Percentiles rank a stretch among this genome's conserved stretches.
Evolutionary conservation across 2,113 vertebrate genomes (phyloP).

Genomic region (Limanda limanda): DNA sequence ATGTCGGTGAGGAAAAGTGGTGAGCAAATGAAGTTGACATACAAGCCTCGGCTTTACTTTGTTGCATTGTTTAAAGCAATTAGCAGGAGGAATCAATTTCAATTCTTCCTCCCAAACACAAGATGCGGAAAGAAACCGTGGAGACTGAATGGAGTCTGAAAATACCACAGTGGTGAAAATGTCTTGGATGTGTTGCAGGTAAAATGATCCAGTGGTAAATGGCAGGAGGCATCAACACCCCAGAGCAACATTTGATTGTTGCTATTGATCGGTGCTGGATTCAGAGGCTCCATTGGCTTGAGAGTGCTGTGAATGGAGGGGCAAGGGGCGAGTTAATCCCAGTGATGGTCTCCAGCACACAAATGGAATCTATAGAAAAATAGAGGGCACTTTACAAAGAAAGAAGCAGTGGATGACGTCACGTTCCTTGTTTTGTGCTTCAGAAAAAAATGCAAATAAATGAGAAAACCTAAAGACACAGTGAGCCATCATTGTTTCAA

Average conservation of each 20-base stretch:
- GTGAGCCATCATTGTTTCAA: conserved; percentile 14
- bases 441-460: too few species aligned
- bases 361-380: conserved; percentile 18
- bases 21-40: too few species aligned
- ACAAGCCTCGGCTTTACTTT: too few species aligned
- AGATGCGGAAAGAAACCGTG: conserved; percentile 26
- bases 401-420: neutral
- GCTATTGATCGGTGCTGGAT: conserved; percentile 69
- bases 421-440: conserved; percentile 23
- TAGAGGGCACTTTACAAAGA: conserved; percentile 12
- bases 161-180: conserved; percentile 28
- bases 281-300: conserved; percentile 52
- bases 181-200: conserved; percentile 48
- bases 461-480: conserved; percentile 9
- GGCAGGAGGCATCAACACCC: conserved; percentile 61
- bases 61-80: too few species aligned
- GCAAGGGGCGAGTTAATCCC: conserved; percentile 47
- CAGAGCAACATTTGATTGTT: conserved; percentile 67
- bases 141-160: conserved; percentile 36
- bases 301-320: conserved; percentile 42
- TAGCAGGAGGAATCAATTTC: conserved; percentile 57
- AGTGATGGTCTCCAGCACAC: conserved; percentile 17
- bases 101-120: conserved; percentile 34
- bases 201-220: conserved; percentile 61
- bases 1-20: too few species aligned